A percentile compares a stretch with the other conserved stretches of the same genome.
phyloP scores from a whole-genome alignment of 2,797 vertebrate species.

The Poeciliopsis infans region DNA sequence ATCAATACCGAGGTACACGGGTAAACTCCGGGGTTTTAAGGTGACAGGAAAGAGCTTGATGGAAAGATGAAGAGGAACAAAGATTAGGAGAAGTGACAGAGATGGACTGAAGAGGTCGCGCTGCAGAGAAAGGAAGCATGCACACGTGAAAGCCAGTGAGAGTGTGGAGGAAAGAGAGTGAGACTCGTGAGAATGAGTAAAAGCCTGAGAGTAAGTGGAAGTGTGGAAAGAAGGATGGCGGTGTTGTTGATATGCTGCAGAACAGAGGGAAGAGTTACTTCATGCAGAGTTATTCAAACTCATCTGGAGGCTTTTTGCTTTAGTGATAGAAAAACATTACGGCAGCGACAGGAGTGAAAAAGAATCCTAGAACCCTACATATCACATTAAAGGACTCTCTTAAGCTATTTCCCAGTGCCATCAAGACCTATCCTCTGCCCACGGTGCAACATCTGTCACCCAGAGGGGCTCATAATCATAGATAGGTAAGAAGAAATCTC shows the following conservation, averaged over 20 bases:
- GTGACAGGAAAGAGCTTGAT: conserved; percentile 25
- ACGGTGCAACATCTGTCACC: conserved; percentile 13
- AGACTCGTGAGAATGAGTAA: conserved; percentile 21
- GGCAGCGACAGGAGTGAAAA: conserved; percentile 21
- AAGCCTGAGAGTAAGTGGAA: conserved; percentile 3
- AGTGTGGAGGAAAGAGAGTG: conserved; percentile 14
- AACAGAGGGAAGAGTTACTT: conserved; percentile 45
- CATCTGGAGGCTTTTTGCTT: conserved; percentile 34
- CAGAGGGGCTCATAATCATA: background rate
- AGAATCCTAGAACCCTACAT: conserved; percentile 34
- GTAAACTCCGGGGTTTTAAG: conserved; percentile 24
- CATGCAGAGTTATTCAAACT: conserved; percentile 45
- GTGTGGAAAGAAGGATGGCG: conserved; percentile 18
- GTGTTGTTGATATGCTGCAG: conserved; percentile 56
- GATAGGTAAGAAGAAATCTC: background rate
- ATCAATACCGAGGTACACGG: conserved; percentile 53
- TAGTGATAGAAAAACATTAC: conserved; percentile 48
- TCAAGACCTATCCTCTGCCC: conserved; percentile 13
- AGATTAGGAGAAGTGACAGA: conserved; percentile 17
- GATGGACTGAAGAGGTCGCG: conserved; percentile 12
- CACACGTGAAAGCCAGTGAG: conserved; percentile 26
- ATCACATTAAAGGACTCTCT: conserved; percentile 39
- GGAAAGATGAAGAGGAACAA: background rate
- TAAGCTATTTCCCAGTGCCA: background rate
- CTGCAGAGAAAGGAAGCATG: conserved; percentile 16